Evolutionary conservation across 1,140 invertebrate species (phyloP).

Genomic region (Trissolcus basalis): DNA sequence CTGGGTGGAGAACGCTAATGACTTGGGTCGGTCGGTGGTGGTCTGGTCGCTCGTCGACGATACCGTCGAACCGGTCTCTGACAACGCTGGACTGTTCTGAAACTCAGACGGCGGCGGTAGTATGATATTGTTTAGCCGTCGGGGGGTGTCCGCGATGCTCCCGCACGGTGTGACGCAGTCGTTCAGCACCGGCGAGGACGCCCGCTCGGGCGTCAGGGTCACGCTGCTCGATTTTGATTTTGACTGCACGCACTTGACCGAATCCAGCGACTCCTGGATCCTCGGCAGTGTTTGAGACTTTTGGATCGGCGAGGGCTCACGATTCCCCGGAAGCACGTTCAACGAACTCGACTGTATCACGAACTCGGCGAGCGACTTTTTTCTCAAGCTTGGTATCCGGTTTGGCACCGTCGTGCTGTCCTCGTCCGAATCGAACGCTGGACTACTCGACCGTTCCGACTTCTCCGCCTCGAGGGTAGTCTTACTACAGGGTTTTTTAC

Average conservation of each 20-base stretch:
- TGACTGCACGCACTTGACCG: slow-evolving; percentile 75
- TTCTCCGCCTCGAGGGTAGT: slow-evolving; percentile 76
- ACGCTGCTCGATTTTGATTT: slow-evolving; percentile 68
- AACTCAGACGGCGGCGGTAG: slow-evolving; percentile 86
- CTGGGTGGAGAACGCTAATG: slow-evolving; percentile 75
- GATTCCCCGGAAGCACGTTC: slow-evolving; percentile 77
- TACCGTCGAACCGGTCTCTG: slow-evolving; percentile 75
- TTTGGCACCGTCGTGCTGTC: slow-evolving; percentile 80
- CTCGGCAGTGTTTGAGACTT: slow-evolving; percentile 79
- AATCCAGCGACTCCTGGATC: slow-evolving; percentile 82
- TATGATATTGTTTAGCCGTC: slow-evolving; percentile 71
- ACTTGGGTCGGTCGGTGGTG: slow-evolving; percentile 76
- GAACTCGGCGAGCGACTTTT: slow-evolving; percentile 80
- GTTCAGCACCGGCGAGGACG: slow-evolving; percentile 60
- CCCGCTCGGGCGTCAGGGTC: slow-evolving; percentile 72
- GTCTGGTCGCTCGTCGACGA: slow-evolving; percentile 72
- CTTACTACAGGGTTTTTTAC: slow-evolving; percentile 40
- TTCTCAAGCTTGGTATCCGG: slow-evolving; percentile 71
- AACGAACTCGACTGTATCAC: slow-evolving; percentile 80
- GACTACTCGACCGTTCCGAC: slow-evolving; percentile 94
- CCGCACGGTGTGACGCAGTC: slow-evolving; percentile 29
- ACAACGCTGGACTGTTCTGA: slow-evolving; percentile 80
- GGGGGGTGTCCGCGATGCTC: slow-evolving; percentile 37
- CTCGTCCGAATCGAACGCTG: slow-evolving; percentile 96
- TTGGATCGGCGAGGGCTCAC: slow-evolving; percentile 77